Conservation (phyloP, 2,113 vertebrate genomes). For the Phaethornis superciliosus region DNA sequence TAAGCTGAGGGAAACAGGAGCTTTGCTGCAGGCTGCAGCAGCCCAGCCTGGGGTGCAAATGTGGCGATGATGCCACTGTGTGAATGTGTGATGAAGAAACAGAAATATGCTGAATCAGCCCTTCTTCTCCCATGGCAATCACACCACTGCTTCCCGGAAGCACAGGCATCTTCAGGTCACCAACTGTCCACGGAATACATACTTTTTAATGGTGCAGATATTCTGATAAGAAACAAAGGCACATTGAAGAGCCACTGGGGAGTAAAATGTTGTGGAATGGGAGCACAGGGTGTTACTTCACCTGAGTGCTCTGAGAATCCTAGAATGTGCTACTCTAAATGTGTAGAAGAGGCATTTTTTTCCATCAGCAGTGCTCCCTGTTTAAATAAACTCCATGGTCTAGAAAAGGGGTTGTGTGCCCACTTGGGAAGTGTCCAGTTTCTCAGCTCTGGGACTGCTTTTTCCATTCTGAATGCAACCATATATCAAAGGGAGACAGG, state of each 20-base stretch:
- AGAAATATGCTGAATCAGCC: not conserved
- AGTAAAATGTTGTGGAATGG: not conserved
- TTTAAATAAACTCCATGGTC: conserved; percentile 43
- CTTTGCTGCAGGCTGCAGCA: not conserved
- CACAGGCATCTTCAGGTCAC: not conserved
- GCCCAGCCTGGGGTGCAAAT: not conserved
- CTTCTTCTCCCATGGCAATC: not conserved
- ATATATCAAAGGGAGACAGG: conserved; percentile 73
- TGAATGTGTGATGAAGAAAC: not conserved
- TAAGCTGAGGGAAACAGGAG: not conserved
- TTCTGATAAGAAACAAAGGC: not conserved
- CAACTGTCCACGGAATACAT: not conserved
- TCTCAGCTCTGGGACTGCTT: conserved; percentile 46
- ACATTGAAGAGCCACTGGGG: not conserved
- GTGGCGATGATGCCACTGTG: not conserved
- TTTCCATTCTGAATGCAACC: conserved; percentile 67
- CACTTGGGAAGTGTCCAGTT: conserved; percentile 55
- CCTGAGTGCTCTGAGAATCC: not conserved
- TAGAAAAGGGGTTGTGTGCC: conserved; percentile 60
- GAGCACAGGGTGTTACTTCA: not conserved
- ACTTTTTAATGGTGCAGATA: not conserved
- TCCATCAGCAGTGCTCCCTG: conserved; percentile 25
- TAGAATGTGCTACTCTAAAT: not conserved
- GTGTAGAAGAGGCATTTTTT: conserved; percentile 23
- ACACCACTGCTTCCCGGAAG: not conserved